phyloP scores from a whole-genome alignment of 1,140 invertebrate species.

The Semibalanus balanoides region DNA sequence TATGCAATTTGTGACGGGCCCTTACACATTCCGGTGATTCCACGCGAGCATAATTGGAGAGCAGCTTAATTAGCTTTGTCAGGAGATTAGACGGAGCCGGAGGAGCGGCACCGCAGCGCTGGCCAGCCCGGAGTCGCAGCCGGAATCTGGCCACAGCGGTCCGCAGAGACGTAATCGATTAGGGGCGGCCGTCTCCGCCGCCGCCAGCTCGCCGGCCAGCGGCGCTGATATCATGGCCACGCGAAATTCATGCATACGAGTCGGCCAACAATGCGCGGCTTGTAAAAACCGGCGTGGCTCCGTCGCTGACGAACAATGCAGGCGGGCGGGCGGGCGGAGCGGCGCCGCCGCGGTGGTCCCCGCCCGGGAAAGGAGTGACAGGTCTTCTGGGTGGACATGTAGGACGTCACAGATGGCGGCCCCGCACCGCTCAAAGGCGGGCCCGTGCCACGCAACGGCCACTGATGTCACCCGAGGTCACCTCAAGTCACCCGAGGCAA shows the following conservation, averaged over 20 bases:
- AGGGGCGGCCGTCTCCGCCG: too few species aligned
- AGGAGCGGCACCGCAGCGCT: too few species aligned
- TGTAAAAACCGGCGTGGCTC: background rate
- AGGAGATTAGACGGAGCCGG: background rate
- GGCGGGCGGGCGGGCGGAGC: too few species aligned
- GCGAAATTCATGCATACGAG: background rate
- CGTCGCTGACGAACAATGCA: background rate
- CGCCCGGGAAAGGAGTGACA: background rate
- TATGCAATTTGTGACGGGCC: background rate
- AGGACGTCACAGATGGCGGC: background rate
- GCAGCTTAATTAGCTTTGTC: constrained; percentile 2
- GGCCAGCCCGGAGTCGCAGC: background rate
- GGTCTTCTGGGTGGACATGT: too few species aligned
- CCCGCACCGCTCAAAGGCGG: background rate
- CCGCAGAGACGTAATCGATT: background rate
- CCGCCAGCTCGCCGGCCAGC: too few species aligned
- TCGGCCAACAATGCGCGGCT: background rate
- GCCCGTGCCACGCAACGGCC: too few species aligned
- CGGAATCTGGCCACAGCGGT: background rate
- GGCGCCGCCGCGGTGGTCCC: background rate
- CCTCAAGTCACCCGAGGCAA: too few species aligned
- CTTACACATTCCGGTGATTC: background rate
- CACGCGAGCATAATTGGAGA: background rate
- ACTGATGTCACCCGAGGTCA: too few species aligned
- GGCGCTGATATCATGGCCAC: too few species aligned